These are phyloP conservation scores for Penaeus vannamei DNA, from an alignment of 1,140 invertebrate genomes.

Conservation along the genomic window DNA sequence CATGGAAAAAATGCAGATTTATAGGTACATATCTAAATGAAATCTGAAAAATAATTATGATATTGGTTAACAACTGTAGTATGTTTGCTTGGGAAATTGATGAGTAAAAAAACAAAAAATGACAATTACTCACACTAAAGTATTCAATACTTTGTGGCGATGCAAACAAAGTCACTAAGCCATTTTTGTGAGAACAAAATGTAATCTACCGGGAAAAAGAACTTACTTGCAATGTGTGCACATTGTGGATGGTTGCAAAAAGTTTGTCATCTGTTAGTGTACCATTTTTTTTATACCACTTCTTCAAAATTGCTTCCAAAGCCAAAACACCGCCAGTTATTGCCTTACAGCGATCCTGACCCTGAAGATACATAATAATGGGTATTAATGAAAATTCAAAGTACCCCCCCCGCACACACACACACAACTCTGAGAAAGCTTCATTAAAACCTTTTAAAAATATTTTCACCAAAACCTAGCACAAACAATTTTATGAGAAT, in stretches of 20 bases:
- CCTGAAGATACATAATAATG: background rate
- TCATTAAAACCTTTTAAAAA: background rate
- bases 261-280: background rate
- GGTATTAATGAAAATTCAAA: too few relatives aligned
- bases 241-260: conserved; percentile 26
- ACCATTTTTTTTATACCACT: background rate
- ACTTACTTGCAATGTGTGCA: conserved; percentile 41
- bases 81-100: background rate
- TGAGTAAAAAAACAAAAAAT: too few relatives aligned
- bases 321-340: conserved; percentile 32
- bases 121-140: too few relatives aligned
- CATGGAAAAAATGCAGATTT: background rate
- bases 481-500: too few relatives aligned
- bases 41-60: too few relatives aligned
- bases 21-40: background rate
- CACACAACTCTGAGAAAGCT: background rate
- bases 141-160: too few relatives aligned
- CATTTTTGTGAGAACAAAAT: background rate
- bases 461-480: too few relatives aligned
- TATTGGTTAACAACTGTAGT: too few relatives aligned
- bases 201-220: background rate
- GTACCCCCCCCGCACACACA: too few relatives aligned
- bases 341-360: background rate
- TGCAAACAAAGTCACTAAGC: too few relatives aligned
- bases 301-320: conserved; percentile 28